Evolutionary conservation across 2,113 vertebrate species (phyloP), one percentile per base, ranked within the genome.

Genomic region (Xenopus tropicalis): DNA sequence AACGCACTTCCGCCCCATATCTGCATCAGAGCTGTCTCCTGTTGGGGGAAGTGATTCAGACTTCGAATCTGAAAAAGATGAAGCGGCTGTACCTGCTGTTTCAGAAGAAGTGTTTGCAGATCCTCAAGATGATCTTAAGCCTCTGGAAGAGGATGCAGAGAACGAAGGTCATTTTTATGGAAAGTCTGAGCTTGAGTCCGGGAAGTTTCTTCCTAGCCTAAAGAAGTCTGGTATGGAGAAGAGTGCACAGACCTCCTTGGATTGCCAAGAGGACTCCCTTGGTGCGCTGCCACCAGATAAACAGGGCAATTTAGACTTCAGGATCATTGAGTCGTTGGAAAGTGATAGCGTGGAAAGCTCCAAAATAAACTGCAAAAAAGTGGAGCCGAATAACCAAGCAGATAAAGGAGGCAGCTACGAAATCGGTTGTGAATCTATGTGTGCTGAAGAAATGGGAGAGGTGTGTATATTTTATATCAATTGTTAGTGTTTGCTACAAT

Each of bases 201-300:
- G 96, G 74, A 98, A 95, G 83, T 98, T 99, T 80, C 90, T 98
- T 80, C 97, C 96, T 80, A 92, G 94, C 81, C 87, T 99, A 82
- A 98, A 96, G 83, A 99, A 98, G 78, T 95, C 96, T 78, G 98
- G 96, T 79, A 99, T 99, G 97, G 98, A 99, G 86, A 99, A 98
- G 87, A 98, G 98, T 86, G 98, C 98, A 14, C 98, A 99, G 90
- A 99, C 98, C 12, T 99, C 97, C 52, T 79, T 99, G 83, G 98
- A 99, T 90, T 96, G 96, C 66, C 97, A 98, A 87, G 98, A 99
- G 88, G 97, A 97, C 66, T 90, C 93, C 0, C 76, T 86, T 17
- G 86, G 89, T 77, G 87, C 92, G 79, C 87, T 95, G 84, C 85
- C 91, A 4, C 84, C 82, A 2, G 87, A 87, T 79, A 93, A 89